Conservation (phyloP, 2,113 vertebrate genomes). For the Vulpes lagopus region DNA sequence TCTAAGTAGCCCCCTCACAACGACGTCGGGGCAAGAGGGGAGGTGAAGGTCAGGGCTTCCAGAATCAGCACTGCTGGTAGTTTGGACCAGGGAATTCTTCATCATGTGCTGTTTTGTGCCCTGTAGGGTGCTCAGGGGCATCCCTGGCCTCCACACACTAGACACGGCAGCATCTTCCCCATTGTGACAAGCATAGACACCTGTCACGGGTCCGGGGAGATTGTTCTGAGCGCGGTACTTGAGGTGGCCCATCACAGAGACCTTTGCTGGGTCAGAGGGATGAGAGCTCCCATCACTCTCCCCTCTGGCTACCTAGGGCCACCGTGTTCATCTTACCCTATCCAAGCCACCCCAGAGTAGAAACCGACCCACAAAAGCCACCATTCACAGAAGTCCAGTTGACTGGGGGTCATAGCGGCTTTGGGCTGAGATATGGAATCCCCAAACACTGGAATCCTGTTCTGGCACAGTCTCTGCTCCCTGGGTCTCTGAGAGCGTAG, state of each 20-base stretch:
- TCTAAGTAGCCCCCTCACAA: background rate
- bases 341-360: too few species aligned
- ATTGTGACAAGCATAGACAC: background rate
- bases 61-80: background rate
- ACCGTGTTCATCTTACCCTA: background rate
- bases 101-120: background rate
- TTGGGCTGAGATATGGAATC: background rate
- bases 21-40: background rate
- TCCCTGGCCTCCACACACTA: background rate
- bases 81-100: background rate
- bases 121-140: background rate
- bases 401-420: background rate
- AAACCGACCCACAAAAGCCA: background rate
- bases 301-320: background rate
- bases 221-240: background rate
- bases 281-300: background rate
- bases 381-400: background rate
- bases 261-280: background rate
- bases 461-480: background rate
- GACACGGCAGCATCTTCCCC: background rate
- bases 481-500: background rate
- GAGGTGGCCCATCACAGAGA: background rate
- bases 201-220: background rate
- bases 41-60: background rate
- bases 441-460: background rate